Percentiles rank a stretch among this genome's conserved stretches.
Conservation (phyloP, 2,113 vertebrate genomes). For the Butastur rufipennis region DNA sequence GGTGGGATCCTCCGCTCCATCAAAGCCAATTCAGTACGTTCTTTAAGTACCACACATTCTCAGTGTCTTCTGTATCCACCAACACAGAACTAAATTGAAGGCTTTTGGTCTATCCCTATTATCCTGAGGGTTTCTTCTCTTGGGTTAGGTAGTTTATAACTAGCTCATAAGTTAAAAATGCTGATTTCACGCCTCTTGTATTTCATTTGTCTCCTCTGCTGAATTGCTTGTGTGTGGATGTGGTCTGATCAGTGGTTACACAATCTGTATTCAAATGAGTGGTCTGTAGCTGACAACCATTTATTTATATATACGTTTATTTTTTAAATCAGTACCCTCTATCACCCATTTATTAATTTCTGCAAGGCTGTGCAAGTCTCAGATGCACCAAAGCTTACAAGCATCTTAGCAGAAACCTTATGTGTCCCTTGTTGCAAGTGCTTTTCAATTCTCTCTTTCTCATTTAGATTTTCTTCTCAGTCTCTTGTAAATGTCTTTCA, state of each 20-base stretch:
- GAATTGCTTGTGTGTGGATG: neutral
- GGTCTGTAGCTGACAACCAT: neutral
- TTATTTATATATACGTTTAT: neutral
- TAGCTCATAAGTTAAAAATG: neutral
- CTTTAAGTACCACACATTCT: neutral
- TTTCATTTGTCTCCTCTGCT: neutral
- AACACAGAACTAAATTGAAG: neutral
- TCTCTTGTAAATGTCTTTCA: neutral
- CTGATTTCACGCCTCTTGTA: neutral
- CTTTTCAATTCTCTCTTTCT: neutral
- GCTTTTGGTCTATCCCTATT: neutral
- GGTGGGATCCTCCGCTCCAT: neutral
- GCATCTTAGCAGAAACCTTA: neutral
- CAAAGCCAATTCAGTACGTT: neutral
- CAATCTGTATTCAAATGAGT: neutral
- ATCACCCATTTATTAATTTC: neutral
- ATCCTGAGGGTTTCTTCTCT: neutral
- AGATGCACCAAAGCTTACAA: neutral
- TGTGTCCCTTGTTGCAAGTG: neutral
- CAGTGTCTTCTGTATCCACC: neutral
- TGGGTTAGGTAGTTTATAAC: neutral
- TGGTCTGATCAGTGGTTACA: neutral
- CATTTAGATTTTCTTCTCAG: neutral
- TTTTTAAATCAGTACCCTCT: neutral
- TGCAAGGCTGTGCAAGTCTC: neutral